Evolutionary conservation across 2,113 vertebrate species (phyloP), one percentile per base, ranked within the genome.

Genomic region (Hyaena hyaena): DNA sequence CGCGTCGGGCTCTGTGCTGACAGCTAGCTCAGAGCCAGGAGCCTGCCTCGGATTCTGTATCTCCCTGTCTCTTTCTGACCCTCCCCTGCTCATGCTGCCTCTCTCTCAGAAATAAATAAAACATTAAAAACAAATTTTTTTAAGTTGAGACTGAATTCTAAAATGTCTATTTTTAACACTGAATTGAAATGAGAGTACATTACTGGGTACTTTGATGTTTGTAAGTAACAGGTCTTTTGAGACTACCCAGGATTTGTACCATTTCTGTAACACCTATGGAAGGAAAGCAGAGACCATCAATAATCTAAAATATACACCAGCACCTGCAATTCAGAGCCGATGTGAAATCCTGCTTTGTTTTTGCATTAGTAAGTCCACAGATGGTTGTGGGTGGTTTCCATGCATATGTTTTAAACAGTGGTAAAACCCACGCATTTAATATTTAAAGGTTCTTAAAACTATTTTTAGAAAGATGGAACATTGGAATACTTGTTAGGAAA

Each of bases 341-440:
- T 58, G 50, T 83, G 45, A 83, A 91, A 39, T 71, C 8, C 17
- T 66, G 82, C 95, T 97, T 96, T 94, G 91, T 95, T 97, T 96
- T 92, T 76, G 65, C 65, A 69, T 97, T 87, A 87, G 28, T 73
- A 69, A 90, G 87, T 71, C 83, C n/a, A 66, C 96, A 98, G 97
- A 98, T 97, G 97, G 90, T 53, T 61, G 96, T 97, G 97, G 96
- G 97, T 74, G 94, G 93, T 81, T 97, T 93, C 87, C 71, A 4
- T 96, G 95, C 68, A 55, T 84, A 82, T 43, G 86, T 92, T 96
- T 96, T 97, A 96, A 88, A 88, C 85, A 96, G 92, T 97, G 88
- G 87, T 84, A 93, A 83, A 97, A 45, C 96, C 97, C 90, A 97
- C 97, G 79, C 65, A 79, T 84, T 76, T 8, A 88, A 39, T 93